Percentiles rank a stretch among this genome's conserved stretches.
These are phyloP conservation scores for Ptychobarbus kaznakovi DNA, from an alignment of 2,797 vertebrate species.

Conservation along the genomic window DNA sequence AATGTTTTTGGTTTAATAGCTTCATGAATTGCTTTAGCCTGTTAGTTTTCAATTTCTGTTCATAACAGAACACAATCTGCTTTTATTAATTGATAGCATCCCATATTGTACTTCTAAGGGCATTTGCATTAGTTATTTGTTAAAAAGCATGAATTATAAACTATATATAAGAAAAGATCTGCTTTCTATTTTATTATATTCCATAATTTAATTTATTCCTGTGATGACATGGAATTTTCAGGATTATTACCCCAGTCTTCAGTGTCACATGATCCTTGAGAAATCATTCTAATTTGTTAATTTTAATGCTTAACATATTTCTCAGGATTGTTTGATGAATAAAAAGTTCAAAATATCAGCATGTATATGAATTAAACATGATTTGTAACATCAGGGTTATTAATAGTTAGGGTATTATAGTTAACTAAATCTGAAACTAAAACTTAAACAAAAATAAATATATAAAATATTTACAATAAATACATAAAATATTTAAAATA, in stretches of 20 bases:
- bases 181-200: neutral
- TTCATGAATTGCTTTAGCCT: slow-evolving; percentile 24
- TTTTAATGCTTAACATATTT: neutral
- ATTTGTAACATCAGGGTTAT: neutral
- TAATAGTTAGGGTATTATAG: neutral
- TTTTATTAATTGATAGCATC: slow-evolving; percentile 14
- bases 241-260: neutral
- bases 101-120: neutral
- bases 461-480: no score
- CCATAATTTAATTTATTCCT: neutral
- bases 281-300: neutral
- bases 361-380: neutral
- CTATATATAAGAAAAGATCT: neutral
- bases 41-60: slow-evolving; percentile 4
- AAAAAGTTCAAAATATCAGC: neutral
- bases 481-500: neutral
- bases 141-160: neutral
- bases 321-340: neutral
- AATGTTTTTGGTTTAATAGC: slow-evolving; percentile 4
- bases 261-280: neutral
- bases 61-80: neutral
- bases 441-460: neutral
- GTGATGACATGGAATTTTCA: neutral
- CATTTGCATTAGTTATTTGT: neutral
- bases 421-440: neutral